phyloP scores from a whole-genome alignment of 30 jellyfish, hydroid and myxozoan genomes.

The Hydra vulgaris region DNA sequence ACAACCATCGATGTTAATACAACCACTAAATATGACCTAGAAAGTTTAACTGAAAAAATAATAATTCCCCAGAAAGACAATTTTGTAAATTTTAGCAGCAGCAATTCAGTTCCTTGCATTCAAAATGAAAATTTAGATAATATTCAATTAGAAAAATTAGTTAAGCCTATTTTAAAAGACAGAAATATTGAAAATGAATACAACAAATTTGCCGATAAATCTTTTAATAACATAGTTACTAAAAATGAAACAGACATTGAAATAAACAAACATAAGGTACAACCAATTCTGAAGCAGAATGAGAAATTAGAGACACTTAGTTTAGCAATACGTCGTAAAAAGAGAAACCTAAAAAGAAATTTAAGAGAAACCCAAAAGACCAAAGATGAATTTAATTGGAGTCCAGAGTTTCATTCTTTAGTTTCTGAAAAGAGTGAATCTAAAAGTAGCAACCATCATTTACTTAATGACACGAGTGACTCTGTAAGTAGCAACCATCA shows the following conservation, averaged over 20 bases:
- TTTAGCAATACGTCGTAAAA: background rate
- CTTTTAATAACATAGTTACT: background rate
- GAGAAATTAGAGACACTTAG: background rate
- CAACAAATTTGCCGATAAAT: background rate
- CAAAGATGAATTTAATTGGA: background rate
- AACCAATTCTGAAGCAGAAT: background rate
- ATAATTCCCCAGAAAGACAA: too few relatives aligned
- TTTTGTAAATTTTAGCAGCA: too few relatives aligned
- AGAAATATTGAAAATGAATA: background rate
- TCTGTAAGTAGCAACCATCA: too few relatives aligned
- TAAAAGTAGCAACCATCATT: background rate
- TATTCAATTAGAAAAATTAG: too few relatives aligned
- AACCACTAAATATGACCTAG: too few relatives aligned
- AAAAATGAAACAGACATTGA: background rate
- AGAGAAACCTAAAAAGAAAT: background rate
- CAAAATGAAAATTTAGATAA: too few relatives aligned
- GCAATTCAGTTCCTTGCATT: too few relatives aligned
- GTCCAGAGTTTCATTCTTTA: constrained; percentile 8
- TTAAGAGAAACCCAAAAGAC: background rate
- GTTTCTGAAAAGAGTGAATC: background rate
- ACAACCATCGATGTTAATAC: too few relatives aligned
- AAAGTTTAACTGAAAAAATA: too few relatives aligned
- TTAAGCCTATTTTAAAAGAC: too few relatives aligned
- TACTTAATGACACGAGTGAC: too few relatives aligned
- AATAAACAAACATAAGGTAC: background rate